Evolutionary conservation across 2,113 vertebrate species (phyloP).

Genomic region (Recurvirostra avosetta): DNA sequence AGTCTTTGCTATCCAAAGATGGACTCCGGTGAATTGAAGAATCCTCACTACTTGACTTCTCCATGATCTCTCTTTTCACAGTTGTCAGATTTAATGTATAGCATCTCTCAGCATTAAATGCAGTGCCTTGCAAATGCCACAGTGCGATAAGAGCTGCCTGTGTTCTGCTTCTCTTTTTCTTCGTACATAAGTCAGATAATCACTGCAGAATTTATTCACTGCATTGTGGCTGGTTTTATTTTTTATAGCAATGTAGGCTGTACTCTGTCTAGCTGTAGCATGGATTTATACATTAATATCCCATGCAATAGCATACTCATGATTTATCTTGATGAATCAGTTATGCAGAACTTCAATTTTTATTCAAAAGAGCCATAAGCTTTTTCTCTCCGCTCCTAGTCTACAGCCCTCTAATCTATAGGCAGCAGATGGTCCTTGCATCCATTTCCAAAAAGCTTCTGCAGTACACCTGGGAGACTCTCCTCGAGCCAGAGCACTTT

Average conservation of each 20-base stretch:
- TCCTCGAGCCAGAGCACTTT: slow-evolving; percentile 52
- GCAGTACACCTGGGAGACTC: slow-evolving; percentile 49
- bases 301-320: slow-evolving; percentile 32
- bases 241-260: slow-evolving; percentile 32
- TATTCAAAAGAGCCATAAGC: slow-evolving; percentile 28
- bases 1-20: slow-evolving; percentile 94
- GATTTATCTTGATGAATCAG: slow-evolving; percentile 40
- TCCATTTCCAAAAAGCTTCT: slow-evolving; percentile 73
- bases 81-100: slow-evolving; percentile 64
- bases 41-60: slow-evolving; percentile 99
- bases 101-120: slow-evolving; percentile 81
- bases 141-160: neutral
- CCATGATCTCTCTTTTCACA: slow-evolving; percentile 88
- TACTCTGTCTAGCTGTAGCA: slow-evolving; percentile 12
- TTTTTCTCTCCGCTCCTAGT: neutral
- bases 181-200: slow-evolving; percentile 18
- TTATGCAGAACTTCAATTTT: slow-evolving; percentile 61
- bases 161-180: slow-evolving; percentile 24
- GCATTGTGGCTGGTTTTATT: slow-evolving; percentile 44
- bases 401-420: slow-evolving; percentile 51
- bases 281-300: slow-evolving; percentile 17
- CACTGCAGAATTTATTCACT: slow-evolving; percentile 55
- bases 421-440: slow-evolving; percentile 72
- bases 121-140: slow-evolving; percentile 40
- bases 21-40: slow-evolving; percentile 98